Evolutionary conservation across 2,888 invertebrate genomes (phyloP), one percentile per base, ranked within the genome.

Genomic region (Malachius bipustulatus): DNA sequence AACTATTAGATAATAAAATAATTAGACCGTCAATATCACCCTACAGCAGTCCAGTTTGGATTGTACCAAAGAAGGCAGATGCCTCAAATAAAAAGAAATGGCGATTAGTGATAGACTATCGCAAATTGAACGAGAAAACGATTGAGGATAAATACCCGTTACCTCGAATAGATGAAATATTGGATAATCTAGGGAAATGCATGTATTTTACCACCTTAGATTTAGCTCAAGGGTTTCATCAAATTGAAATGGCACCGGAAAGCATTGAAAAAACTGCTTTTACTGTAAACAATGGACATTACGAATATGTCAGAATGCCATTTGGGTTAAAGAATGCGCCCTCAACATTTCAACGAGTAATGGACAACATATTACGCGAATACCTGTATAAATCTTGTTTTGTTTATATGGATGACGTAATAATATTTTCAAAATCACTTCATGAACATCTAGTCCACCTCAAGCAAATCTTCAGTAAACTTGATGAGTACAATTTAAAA

Each of bases 361-460:
- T 46, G 48, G 38, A 43, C 16, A 36, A 13, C 16, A 14, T 40
- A 8, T 14, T 40, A n/a, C 8, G 11, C 12, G 16, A 29, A 28
- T 29, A 31, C 6, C 19, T 38, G 3, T 39, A 38, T 16, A 38
- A 36, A 11, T 34, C 34, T 16, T 39, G 41, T 9, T 32, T 38
- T 2, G 38, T 40, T 2, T 55, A 50, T 38, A 40, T 51, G 16
- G 52, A 55, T 36, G 51, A 53, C 16, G 44, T 54, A 10, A 32
- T 54, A 10, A 34, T 40, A 19, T 41, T 31, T 26, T 30, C 45
- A 4, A 33, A 27, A 3, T 33, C 30, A 3, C 14, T 36, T 8
- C 27, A 33, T 4, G 33, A 36, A 34, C 37, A 33, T 11, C 13
- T 37, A n/a, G 8, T 12, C 13, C 37, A 35, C 19, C 14, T 37